These are phyloP conservation scores for Drosophila tanythrix DNA, from an alignment of 2,888 invertebrate genomes.

Conservation along the genomic window DNA sequence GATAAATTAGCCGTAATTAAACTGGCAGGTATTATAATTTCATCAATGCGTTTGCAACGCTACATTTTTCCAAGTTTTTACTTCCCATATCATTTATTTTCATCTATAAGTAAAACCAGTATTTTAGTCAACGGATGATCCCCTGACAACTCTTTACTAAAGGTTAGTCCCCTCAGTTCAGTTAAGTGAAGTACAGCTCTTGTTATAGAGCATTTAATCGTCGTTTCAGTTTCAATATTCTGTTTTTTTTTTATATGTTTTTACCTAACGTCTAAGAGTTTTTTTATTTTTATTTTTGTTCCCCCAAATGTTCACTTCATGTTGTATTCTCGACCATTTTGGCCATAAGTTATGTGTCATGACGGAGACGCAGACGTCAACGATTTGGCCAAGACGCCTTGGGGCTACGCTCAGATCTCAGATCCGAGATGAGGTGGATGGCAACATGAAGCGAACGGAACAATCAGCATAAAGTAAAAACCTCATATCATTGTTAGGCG, in stretches of 20 bases:
- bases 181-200: not conserved
- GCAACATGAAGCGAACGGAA: constrained; percentile 21
- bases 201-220: constrained; percentile 15
- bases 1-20: constrained; percentile 76
- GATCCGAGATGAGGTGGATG: constrained; percentile 27
- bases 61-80: not conserved
- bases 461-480: constrained; percentile 54
- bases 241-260: not conserved
- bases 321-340: constrained; percentile 47
- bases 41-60: constrained; percentile 12
- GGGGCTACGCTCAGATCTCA: not conserved
- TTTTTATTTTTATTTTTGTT: constrained; percentile 47
- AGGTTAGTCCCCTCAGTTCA: not conserved
- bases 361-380: constrained; percentile 54
- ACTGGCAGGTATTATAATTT: constrained; percentile 9
- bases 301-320: constrained; percentile 58
- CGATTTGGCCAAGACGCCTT: constrained; percentile 44
- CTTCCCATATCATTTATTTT: not conserved
- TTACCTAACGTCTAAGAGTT: constrained; percentile 29
- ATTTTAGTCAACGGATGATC: not conserved
- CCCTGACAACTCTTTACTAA: too few species aligned
- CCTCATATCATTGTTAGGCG: constrained; percentile 79
- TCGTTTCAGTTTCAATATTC: not conserved
- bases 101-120: not conserved
- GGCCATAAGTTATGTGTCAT: constrained; percentile 69